Conservation (phyloP, 37 sponge, comb jelly and placozoan genomes). For the Cliona cf. orientalis region DNA sequence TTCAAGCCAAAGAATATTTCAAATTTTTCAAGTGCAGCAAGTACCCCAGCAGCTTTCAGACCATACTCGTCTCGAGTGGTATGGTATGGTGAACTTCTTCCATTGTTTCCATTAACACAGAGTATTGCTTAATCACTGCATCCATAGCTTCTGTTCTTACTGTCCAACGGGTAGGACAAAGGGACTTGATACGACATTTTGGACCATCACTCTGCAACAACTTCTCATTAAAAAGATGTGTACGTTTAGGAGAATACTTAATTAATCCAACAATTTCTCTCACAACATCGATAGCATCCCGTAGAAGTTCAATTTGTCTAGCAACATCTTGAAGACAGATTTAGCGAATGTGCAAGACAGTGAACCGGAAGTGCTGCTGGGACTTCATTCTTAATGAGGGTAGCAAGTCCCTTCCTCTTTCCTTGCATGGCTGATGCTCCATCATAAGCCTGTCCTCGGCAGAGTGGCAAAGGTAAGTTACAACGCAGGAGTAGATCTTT, state of each 20-base stretch:
- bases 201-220: slow-evolving; percentile 23
- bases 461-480: slow-evolving; percentile 54
- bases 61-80: slow-evolving; percentile 68
- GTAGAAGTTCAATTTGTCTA: slow-evolving; percentile 19
- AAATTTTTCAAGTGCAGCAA: slow-evolving; percentile 59
- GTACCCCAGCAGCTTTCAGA: slow-evolving; percentile 56
- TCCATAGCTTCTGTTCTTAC: slow-evolving; percentile 61
- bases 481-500: slow-evolving; percentile 60
- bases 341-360: slow-evolving; percentile 62
- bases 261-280: slow-evolving; percentile 59
- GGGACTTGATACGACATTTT: slow-evolving; percentile 24
- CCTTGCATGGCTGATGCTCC: slow-evolving; percentile 73
- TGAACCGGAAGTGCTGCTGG: slow-evolving; percentile 75
- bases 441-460: slow-evolving; percentile 77
- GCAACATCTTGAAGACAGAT: slow-evolving; percentile 71
- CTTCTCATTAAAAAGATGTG: slow-evolving; percentile 36
- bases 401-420: slow-evolving; percentile 50
- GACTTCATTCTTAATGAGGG: slow-evolving; percentile 41
- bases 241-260: slow-evolving; percentile 59
- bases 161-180: slow-evolving; percentile 64
- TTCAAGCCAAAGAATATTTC: slow-evolving; percentile 50
- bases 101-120: slow-evolving; percentile 41
- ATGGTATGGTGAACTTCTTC: slow-evolving; percentile 44
- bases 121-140: slow-evolving; percentile 59
- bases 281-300: slow-evolving; percentile 56